Evolutionary conservation across 2,888 invertebrate species (phyloP).

Genomic region (Netelia inedita): DNA sequence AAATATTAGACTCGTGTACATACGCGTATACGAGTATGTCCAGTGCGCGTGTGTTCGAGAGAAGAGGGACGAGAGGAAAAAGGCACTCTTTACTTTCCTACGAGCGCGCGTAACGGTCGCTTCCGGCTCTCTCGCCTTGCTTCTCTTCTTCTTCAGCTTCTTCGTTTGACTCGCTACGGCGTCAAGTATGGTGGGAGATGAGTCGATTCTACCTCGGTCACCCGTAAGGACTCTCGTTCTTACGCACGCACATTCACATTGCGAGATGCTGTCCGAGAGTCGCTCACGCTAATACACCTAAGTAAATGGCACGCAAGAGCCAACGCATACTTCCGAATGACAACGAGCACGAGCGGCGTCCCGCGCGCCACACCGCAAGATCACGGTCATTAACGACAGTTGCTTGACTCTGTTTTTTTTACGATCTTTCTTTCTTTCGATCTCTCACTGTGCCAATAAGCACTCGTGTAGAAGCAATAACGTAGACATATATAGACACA

Average conservation of each 20-base stretch:
- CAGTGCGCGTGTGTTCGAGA: background rate
- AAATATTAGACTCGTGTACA: conserved; percentile 36
- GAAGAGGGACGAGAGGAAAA: conserved; percentile 36
- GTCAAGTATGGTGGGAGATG: conserved; percentile 15
- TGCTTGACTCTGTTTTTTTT: conserved; percentile 35
- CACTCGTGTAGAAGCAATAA: conserved; percentile 5
- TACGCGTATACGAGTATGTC: background rate
- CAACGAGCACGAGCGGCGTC: conserved; percentile 13
- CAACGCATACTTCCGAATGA: conserved; percentile 23
- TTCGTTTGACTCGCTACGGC: background rate
- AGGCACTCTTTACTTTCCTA: conserved; percentile 65
- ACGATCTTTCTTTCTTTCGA: conserved; percentile 35
- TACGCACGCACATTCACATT: background rate
- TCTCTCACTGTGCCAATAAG: conserved; percentile 1
- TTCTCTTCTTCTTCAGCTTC: conserved; percentile 11
- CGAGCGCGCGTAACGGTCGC: conserved; percentile 60
- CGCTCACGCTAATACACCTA: conserved; percentile 25
- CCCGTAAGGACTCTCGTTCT: conserved; percentile 33
- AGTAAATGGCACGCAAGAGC: conserved; percentile 37
- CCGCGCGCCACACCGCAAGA: conserved; percentile 21
- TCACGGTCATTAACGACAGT: conserved; percentile 35
- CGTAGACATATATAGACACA: background rate
- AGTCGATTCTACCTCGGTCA: background rate
- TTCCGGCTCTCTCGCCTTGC: conserved; percentile 54
- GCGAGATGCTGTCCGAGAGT: background rate